These are phyloP conservation scores for Clanis bilineata DNA, from an alignment of 2,888 invertebrate genomes.

Conservation along the genomic window DNA sequence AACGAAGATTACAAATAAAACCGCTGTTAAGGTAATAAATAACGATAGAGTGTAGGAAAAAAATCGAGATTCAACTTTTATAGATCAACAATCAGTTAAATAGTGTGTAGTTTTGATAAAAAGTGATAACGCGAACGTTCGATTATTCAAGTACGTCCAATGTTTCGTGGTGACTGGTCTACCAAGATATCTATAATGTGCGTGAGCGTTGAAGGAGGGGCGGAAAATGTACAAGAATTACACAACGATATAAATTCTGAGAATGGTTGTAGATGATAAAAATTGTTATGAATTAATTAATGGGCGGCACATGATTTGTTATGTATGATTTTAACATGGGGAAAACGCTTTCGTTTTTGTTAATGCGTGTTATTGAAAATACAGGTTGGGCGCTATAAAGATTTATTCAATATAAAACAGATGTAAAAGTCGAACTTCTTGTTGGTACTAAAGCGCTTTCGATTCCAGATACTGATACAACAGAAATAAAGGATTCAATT, in stretches of 20 bases:
- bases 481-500: too few species aligned
- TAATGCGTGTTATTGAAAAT: too few species aligned
- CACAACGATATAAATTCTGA: background rate
- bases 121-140: constrained; percentile 62
- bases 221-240: constrained; percentile 7
- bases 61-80: constrained; percentile 23
- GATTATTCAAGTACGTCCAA: constrained; percentile 76
- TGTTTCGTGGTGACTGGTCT: constrained; percentile 49
- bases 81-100: constrained; percentile 64
- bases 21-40: constrained; percentile 3
- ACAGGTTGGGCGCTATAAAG: too few species aligned
- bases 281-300: background rate
- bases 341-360: background rate
- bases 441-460: too few species aligned
- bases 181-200: constrained; percentile 18
- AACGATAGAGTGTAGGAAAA: constrained; percentile 12
- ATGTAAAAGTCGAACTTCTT: too few species aligned
- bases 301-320: background rate
- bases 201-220: constrained; percentile 23
- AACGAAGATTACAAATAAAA: constrained; percentile 7
- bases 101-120: constrained; percentile 63
- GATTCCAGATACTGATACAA: too few species aligned
- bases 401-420: too few species aligned
- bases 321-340: background rate
- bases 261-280: background rate